Percentiles rank a stretch among this genome's conserved stretches.
These are phyloP conservation scores for Actinia tenebrosa DNA, from an alignment of 64 coral and sea anemone genomes.

Conservation along the genomic window DNA sequence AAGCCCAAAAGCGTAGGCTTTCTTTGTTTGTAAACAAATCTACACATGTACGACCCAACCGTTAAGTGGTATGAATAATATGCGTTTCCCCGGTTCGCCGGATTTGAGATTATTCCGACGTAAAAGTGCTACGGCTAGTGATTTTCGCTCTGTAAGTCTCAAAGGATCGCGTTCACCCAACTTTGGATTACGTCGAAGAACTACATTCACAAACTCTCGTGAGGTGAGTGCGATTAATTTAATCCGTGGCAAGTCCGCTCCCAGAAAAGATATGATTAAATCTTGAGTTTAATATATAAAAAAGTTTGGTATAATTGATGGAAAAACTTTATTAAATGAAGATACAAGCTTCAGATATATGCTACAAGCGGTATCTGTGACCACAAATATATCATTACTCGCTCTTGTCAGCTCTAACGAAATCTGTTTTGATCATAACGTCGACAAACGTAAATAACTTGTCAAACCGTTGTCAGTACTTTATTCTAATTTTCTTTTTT, in stretches of 20 bases:
- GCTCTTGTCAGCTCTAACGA: background rate
- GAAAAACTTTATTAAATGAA: background rate
- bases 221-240: background rate
- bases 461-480: background rate
- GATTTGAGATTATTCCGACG: conserved; percentile 34
- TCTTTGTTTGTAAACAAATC: conserved; percentile 1
- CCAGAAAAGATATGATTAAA: background rate
- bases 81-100: conserved; percentile 28
- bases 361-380: conserved; percentile 7
- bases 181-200: conserved; percentile 3
- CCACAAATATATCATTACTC: background rate
- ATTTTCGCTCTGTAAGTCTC: conserved; percentile 22
- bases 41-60: background rate
- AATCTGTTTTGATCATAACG: background rate
- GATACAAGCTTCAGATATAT: background rate
- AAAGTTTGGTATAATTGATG: background rate
- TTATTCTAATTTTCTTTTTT: background rate
- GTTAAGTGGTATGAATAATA: conserved; percentile 19
- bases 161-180: conserved; percentile 21
- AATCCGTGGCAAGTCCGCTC: background rate
- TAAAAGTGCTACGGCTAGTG: background rate
- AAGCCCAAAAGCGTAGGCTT: background rate
- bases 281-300: background rate
- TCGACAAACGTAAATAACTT: background rate
- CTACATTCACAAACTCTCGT: conserved; percentile 3